Conservation (phyloP, 2,113 vertebrate species). For the Tragelaphus imberbis region DNA sequence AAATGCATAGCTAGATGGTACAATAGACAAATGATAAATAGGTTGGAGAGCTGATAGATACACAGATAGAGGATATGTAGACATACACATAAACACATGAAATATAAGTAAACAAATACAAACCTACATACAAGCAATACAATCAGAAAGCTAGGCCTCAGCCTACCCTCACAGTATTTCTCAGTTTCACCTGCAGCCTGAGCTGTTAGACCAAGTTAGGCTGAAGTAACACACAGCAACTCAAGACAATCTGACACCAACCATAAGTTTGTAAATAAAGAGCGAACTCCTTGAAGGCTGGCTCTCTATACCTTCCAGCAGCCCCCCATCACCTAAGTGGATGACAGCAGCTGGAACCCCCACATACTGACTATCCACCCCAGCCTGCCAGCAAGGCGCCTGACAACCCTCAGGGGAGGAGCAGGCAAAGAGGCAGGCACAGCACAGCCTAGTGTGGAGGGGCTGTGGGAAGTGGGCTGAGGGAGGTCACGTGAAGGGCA, state of each 20-base stretch:
- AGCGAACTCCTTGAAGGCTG: background rate
- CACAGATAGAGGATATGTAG: background rate
- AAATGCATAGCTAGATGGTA: background rate
- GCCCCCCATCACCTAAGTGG: background rate
- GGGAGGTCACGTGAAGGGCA: background rate
- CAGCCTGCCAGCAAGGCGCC: background rate
- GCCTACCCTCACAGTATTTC: background rate
- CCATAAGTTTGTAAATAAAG: background rate
- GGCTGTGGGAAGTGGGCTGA: background rate
- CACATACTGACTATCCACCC: fast-evolving
- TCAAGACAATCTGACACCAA: background rate
- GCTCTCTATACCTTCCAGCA: background rate
- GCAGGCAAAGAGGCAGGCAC: fast-evolving
- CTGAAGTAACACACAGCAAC: background rate
- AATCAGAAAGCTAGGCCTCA: background rate
- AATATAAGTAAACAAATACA: background rate
- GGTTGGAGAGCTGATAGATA: no score
- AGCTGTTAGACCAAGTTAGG: background rate
- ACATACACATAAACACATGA: background rate
- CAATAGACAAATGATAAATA: background rate
- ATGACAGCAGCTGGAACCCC: background rate
- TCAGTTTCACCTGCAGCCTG: background rate
- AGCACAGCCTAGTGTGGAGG: background rate
- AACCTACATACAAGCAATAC: no score
- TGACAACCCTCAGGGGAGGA: background rate